Percentiles rank a stretch among this genome's conserved stretches.
phyloP scores from a whole-genome alignment of 2,888 invertebrate species.

The Tenthredo distinguenda region DNA sequence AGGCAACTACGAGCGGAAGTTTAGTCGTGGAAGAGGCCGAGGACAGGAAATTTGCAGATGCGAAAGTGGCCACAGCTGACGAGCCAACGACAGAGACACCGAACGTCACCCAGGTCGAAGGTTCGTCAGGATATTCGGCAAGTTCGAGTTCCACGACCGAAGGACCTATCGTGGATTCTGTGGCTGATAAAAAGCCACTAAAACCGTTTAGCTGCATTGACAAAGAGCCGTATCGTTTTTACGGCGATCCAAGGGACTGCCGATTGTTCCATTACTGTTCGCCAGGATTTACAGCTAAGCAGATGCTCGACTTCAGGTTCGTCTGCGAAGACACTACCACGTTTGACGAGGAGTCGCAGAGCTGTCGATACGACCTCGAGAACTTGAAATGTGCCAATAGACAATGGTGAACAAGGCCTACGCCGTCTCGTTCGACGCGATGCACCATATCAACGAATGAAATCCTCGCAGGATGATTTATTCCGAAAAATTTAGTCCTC shows the following conservation, averaged over 20 bases:
- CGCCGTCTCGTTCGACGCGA: neutral
- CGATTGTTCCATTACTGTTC: slow-evolving; percentile 83
- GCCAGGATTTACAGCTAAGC: slow-evolving; percentile 80
- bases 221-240: slow-evolving; percentile 80
- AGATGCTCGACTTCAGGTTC: slow-evolving; percentile 82
- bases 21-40: neutral
- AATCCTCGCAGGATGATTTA: slow-evolving; percentile 12
- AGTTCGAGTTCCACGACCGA: slow-evolving; percentile 46
- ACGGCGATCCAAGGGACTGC: slow-evolving; percentile 81
- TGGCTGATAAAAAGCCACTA: slow-evolving; percentile 43
- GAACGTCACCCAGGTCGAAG: slow-evolving; percentile 16
- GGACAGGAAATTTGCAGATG: neutral
- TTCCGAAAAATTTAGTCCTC: neutral
- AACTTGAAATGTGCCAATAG: slow-evolving; percentile 70
- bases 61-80: neutral
- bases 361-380: slow-evolving; percentile 75
- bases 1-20: slow-evolving; percentile 47
- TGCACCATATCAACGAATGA: neutral
- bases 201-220: slow-evolving; percentile 80
- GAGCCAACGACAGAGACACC: slow-evolving; percentile 9
- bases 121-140: neutral
- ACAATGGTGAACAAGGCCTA: slow-evolving; percentile 65
- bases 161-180: slow-evolving; percentile 56
- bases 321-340: slow-evolving; percentile 81
- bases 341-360: slow-evolving; percentile 80